Conservation (phyloP, 2,888 invertebrate species). For the Eupithecia dodoneata region DNA sequence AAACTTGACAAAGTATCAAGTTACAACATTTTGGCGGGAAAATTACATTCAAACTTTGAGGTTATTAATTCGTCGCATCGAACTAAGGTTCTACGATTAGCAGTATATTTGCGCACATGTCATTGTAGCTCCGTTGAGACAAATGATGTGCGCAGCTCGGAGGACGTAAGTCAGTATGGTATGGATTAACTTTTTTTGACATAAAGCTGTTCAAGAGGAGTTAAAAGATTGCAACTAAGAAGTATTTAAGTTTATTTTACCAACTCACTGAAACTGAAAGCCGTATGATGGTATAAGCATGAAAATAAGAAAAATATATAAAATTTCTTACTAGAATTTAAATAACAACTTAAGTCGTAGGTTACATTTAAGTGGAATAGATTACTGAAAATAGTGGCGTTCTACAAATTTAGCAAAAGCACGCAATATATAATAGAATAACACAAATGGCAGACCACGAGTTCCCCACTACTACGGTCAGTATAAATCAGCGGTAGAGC, state of each 20-base stretch:
- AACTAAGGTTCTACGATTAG: no score
- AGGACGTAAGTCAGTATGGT: no score
- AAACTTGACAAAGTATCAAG: no score
- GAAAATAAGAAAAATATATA: neutral
- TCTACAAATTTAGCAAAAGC: neutral
- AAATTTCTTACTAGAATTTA: neutral
- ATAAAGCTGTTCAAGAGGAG: neutral
- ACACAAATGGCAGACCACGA: slow-evolving; percentile 14
- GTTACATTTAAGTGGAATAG: neutral
- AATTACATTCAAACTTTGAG: no score
- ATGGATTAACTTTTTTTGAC: no score
- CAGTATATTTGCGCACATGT: no score
- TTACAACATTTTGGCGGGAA: no score
- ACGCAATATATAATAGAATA: slow-evolving; percentile 17
- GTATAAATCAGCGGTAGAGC: slow-evolving; percentile 31
- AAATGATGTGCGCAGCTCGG: no score
- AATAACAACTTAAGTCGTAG: neutral
- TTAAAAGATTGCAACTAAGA: neutral
- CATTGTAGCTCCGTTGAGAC: no score
- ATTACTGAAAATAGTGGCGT: neutral
- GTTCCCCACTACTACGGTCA: slow-evolving; percentile 20
- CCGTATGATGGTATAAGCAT: neutral
- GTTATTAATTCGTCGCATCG: no score
- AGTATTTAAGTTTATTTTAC: neutral
- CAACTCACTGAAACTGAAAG: neutral